phyloP scores from a whole-genome alignment of 2,113 vertebrate species.

The Odontophorus gujanensis region DNA sequence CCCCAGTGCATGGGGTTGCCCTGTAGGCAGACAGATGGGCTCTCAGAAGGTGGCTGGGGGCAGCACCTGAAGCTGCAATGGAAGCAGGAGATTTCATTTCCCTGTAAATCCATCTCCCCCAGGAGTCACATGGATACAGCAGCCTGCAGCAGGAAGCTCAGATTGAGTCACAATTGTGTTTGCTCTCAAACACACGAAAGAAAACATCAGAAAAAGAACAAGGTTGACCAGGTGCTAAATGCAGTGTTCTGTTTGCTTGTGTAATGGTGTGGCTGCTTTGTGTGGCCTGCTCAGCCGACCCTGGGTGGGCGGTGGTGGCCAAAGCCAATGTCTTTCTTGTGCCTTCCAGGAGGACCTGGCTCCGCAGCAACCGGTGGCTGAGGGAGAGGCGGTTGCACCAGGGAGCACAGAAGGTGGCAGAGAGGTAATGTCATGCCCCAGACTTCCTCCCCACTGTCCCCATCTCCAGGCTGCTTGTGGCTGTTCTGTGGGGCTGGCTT shows the following conservation, averaged over 20 bases:
- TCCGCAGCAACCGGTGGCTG: background rate
- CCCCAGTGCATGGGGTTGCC: no score
- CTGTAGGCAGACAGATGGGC: background rate
- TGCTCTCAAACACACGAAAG: background rate
- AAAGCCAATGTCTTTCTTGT: background rate
- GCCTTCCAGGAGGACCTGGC: constrained; percentile 74
- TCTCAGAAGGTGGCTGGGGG: background rate
- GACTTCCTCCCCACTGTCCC: fast-evolving
- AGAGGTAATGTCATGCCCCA: constrained; percentile 45
- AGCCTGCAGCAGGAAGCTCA: background rate
- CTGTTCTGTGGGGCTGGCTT: background rate
- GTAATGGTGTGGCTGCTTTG: fast-evolving
- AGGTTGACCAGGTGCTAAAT: background rate
- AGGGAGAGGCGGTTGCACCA: constrained; percentile 30
- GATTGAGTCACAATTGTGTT: background rate
- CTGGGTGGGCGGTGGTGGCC: background rate
- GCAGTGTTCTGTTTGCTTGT: fast-evolving
- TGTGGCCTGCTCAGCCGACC: background rate
- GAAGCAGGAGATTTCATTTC: background rate
- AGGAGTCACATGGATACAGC: background rate
- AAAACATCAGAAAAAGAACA: background rate
- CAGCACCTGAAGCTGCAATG: background rate
- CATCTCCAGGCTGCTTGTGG: fast-evolving
- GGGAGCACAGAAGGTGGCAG: background rate
- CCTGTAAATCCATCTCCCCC: background rate